Base-by-base conservation (phyloP, 2,888 invertebrate species). In the Brachycybe producta region DNA sequence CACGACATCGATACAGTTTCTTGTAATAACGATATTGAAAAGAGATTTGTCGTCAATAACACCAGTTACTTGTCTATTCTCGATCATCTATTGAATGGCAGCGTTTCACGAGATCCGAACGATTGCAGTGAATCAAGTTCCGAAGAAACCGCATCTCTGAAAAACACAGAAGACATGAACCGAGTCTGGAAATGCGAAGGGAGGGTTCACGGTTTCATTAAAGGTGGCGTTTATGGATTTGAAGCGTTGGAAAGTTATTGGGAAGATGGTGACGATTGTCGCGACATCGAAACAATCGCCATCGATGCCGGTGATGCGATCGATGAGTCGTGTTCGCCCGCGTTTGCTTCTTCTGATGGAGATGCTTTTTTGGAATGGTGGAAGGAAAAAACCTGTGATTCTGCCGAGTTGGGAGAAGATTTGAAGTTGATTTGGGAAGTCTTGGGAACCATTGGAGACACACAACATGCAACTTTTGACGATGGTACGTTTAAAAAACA, bases 401-500 rank as follows among this genome's bases (percentile, higher is more conserved):
- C 41, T 42, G 27, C 23, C 38, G 5, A 28, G 27, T 36, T 35
- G 49, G 46, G 49, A 24, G 52, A 52, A 8, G 52, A 52, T n/a
- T 24, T 52, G 44, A 48, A 49, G 32, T 30, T 49, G 11, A 42
- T 52, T 24, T 53, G 53, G 53, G 43, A 53, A 23, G 42, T 53
- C 34, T 44, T 53, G 23, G 53, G 46, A 7, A 28, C 44, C 36
- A 36, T 51, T 28, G 38, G 38, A 7, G 34, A 30, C 35, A 34
- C 11, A 2, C 8, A 32, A 7, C 45, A 30, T 5, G 5, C 13
- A 11, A 28, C 21, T 27, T 15, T 15, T 15, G 28, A 28, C 19
- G 43, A 43, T 11, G 5, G 35, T 2, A 8, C 36, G 4, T 15
- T 35, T 8, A 19, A 35, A 35, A 35, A 7, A 19, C 15, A 8